A percentile compares a stretch with the other conserved stretches of the same genome.
These are phyloP conservation scores for Mastacembelus armatus DNA, from an alignment of 2,797 vertebrate species.

Conservation along the genomic window DNA sequence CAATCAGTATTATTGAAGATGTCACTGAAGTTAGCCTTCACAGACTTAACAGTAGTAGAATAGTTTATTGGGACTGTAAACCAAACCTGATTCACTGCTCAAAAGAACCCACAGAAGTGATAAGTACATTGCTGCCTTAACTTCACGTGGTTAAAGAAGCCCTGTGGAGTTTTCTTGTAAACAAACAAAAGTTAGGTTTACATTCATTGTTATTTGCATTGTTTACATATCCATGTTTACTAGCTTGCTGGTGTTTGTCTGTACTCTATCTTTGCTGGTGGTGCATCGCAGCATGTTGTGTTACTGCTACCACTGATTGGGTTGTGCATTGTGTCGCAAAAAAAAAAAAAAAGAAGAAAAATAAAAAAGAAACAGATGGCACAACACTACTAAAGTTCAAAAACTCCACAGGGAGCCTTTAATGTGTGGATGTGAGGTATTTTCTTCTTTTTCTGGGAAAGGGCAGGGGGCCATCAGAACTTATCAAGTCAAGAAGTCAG, in stretches of 20 bases:
- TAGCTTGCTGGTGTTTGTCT: no score
- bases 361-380: neutral
- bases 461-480: neutral
- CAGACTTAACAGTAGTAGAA: neutral
- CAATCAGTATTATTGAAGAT: neutral
- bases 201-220: neutral
- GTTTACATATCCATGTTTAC: neutral
- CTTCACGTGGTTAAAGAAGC: neutral
- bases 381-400: neutral
- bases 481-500: neutral
- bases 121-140: neutral
- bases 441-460: neutral
- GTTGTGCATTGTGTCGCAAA: neutral
- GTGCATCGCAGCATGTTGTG: neutral
- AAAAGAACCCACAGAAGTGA: neutral
- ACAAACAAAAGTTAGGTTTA: neutral
- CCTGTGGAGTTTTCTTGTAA: neutral
- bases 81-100: neutral
- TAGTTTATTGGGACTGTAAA: neutral
- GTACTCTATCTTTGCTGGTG: neutral
- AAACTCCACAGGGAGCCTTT: conserved; percentile 10
- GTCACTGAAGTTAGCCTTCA: neutral
- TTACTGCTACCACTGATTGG: neutral
- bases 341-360: no score
- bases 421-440: neutral